Conservation (phyloP, 2,113 vertebrate species). For the Tachysurus fulvidraco region DNA sequence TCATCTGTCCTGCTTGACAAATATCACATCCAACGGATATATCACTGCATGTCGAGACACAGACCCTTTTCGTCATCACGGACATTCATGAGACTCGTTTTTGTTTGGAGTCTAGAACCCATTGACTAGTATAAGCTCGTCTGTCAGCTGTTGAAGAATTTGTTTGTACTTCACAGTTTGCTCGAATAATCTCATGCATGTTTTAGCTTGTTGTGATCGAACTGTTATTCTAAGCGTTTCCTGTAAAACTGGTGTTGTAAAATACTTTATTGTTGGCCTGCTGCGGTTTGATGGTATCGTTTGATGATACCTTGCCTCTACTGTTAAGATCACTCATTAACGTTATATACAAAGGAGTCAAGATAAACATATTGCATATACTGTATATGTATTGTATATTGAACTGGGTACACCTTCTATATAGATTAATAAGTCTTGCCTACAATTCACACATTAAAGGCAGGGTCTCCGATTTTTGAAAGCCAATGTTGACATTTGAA, state of each 20-base stretch:
- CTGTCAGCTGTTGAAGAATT: background rate
- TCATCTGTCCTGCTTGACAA: background rate
- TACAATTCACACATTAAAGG: too few species aligned
- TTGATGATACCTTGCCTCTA: background rate
- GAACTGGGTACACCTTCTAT: too few species aligned
- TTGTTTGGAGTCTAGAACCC: background rate
- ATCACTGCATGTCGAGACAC: background rate
- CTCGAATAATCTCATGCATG: background rate
- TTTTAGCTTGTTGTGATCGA: background rate
- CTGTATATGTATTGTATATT: too few species aligned
- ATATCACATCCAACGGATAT: background rate
- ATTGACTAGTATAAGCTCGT: background rate
- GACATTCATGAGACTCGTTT: background rate
- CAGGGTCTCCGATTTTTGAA: too few species aligned
- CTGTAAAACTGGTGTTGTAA: background rate
- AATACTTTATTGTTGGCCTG: background rate
- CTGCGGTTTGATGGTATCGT: background rate
- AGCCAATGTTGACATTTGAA: too few species aligned
- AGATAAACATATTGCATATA: too few species aligned
- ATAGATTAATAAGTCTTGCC: too few species aligned
- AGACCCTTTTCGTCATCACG: background rate
- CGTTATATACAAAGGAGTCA: background rate
- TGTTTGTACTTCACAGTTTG: background rate
- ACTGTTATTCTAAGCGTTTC: background rate
- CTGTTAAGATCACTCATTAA: background rate